A percentile compares a stretch with the other conserved stretches of the same genome.
phyloP scores from a whole-genome alignment of 2,113 vertebrate genomes.

The Anhinga rufa region DNA sequence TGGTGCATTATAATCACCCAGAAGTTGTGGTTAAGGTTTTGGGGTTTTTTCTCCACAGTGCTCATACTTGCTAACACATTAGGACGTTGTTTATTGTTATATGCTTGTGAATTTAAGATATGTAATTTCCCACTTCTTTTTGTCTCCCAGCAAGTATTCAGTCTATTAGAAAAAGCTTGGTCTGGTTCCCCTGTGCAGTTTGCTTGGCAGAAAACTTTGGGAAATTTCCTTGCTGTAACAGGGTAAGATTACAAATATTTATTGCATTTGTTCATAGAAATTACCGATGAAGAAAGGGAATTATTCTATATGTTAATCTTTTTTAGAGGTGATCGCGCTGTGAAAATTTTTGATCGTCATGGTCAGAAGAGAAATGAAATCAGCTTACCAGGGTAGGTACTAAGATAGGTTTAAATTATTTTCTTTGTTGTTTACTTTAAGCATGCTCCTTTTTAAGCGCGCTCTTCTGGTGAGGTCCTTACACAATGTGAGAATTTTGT shows the following conservation, averaged over 20 bases:
- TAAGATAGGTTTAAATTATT: neutral
- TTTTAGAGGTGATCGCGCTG: conserved; percentile 82
- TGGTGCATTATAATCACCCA: neutral
- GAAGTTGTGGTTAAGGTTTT: neutral
- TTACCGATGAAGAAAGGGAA: neutral
- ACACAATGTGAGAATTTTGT: neutral
- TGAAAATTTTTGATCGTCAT: conserved; percentile 97
- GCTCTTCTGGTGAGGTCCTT: neutral
- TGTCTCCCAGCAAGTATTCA: conserved; percentile 82
- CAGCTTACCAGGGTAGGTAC: conserved; percentile 84
- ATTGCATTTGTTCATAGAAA: neutral
- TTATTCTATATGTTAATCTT: neutral
- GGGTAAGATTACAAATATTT: conserved; percentile 81
- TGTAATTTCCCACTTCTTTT: neutral
- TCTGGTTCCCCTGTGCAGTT: conserved; percentile 81
- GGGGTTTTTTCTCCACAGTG: neutral
- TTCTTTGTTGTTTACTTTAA: neutral
- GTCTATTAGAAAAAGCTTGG: conserved; percentile 83
- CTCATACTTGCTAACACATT: neutral
- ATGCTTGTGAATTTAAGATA: neutral
- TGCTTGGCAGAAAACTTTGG: conserved; percentile 91
- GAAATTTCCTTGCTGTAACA: conserved; percentile 91
- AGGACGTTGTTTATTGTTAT: neutral
- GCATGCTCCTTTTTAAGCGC: neutral
- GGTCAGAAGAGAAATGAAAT: conserved; percentile 93